phyloP scores from a whole-genome alignment of 2,113 vertebrate species.

The Panthera uncia region DNA sequence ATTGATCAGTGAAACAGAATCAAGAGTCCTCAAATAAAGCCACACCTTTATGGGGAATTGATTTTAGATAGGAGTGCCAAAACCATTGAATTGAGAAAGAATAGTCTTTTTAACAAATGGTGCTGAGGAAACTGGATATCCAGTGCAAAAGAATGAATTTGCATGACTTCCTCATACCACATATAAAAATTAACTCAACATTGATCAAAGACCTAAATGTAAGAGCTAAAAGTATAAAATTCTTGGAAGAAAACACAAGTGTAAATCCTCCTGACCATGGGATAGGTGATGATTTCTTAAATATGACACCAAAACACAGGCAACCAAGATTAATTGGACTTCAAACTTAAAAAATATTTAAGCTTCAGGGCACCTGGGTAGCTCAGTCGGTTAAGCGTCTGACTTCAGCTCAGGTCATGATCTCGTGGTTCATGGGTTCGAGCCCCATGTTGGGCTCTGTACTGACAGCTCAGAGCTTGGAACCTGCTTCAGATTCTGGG shows the following conservation, averaged over 20 bases:
- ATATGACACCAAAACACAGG: background rate
- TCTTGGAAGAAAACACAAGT: background rate
- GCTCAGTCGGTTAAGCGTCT: too few relatives aligned
- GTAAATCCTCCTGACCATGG: background rate
- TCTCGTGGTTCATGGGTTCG: too few relatives aligned
- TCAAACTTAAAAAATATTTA: background rate
- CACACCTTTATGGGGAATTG: background rate
- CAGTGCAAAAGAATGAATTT: background rate
- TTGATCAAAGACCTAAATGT: background rate
- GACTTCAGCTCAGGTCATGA: too few relatives aligned
- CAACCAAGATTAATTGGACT: background rate
- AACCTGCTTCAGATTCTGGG: too few relatives aligned
- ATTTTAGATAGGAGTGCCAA: background rate
- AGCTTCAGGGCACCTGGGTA: too few relatives aligned
- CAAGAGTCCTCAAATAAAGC: background rate
- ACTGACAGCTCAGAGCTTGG: too few relatives aligned
- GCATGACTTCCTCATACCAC: background rate
- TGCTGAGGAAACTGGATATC: background rate
- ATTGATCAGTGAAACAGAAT: background rate
- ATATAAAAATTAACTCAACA: background rate
- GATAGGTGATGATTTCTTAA: background rate
- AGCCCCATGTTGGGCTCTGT: too few relatives aligned
- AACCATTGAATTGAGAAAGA: background rate
- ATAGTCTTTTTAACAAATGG: background rate
- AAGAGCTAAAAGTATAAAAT: background rate